Evolutionary conservation across 2,113 vertebrate species (phyloP), one percentile per base, ranked within the genome.

Genomic region (Labrus mixtus): DNA sequence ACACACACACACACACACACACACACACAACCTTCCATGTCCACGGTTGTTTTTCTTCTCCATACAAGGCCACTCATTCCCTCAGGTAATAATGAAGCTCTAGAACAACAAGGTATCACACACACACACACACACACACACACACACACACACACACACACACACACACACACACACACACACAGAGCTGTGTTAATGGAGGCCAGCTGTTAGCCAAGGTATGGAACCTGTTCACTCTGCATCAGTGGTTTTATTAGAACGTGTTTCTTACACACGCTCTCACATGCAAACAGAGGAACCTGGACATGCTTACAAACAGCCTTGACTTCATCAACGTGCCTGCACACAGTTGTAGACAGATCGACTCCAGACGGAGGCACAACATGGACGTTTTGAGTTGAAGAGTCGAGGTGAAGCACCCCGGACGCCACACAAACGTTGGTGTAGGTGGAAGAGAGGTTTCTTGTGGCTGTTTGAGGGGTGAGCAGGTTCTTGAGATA

Each of bases 31-130:
- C 22, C 29, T 9, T 6, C 23, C 54, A 43, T 11, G 9, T 48
- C 22, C 25, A 2, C 9, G n/a, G 46, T 76, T 82, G 64, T 84
- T 82, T 89, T 86, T 61, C 72, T 68, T 86, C 74, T 29, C 81
- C 81, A 82, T 82, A 89, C 75, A 84, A 84, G 81, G 72, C 51
- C 61, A 65, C 43, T 65, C 17, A 56, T 56, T 60, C 56, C 25
- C 68, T 61, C 68, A 68, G 81, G 72, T 86, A 79, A 65, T 79
- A 51, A 68, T 60, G 57, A 78, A 20, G 33, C 39, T 59, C 22
- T 68, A 57, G 13, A 43, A 22, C 41, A 46, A n/a, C n/a, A 41
- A 33, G 29, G 29, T 33, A 33, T 33, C 8, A 48, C 36, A 37
- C 45, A 69, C 81, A 74, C 76, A 66, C 37, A 25, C 25, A 25